Evolutionary conservation across 2,113 vertebrate genomes (phyloP).

Genomic region (Eublepharis macularius): DNA sequence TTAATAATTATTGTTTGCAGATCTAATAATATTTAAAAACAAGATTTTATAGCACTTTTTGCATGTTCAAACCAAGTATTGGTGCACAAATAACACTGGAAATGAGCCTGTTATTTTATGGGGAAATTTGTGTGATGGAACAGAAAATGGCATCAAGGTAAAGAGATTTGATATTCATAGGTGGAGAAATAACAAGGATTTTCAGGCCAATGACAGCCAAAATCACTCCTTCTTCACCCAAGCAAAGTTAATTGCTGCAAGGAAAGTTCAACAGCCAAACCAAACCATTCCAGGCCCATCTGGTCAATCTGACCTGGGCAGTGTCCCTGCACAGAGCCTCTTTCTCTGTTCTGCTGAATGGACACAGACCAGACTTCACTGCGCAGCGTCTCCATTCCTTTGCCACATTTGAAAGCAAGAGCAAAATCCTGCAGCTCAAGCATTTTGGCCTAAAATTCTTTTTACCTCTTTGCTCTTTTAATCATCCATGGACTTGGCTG

Average conservation of each 20-base stretch:
- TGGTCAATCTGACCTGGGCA: background rate
- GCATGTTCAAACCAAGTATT: too few relatives aligned
- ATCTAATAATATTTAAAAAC: background rate
- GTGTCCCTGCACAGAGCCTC: background rate
- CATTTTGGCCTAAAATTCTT: constrained; percentile 19
- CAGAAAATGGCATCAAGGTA: too few relatives aligned
- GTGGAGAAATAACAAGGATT: too few relatives aligned
- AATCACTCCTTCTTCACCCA: background rate
- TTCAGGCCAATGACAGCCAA: too few relatives aligned
- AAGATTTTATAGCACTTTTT: background rate
- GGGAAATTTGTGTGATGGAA: too few relatives aligned
- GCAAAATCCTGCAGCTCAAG: background rate
- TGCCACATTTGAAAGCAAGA: background rate
- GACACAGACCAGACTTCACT: background rate
- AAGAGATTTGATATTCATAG: too few relatives aligned
- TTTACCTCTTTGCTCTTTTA: constrained; percentile 34
- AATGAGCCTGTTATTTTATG: too few relatives aligned
- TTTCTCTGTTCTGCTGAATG: background rate
- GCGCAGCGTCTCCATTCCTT: background rate
- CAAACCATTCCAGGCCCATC: background rate
- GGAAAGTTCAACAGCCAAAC: background rate
- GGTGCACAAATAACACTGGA: too few relatives aligned
- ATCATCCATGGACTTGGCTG: constrained; percentile 3
- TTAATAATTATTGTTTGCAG: too few relatives aligned
- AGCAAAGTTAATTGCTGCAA: background rate